Evolutionary conservation across 2,113 vertebrate species (phyloP).

Genomic region (Triplophysa rosa): DNA sequence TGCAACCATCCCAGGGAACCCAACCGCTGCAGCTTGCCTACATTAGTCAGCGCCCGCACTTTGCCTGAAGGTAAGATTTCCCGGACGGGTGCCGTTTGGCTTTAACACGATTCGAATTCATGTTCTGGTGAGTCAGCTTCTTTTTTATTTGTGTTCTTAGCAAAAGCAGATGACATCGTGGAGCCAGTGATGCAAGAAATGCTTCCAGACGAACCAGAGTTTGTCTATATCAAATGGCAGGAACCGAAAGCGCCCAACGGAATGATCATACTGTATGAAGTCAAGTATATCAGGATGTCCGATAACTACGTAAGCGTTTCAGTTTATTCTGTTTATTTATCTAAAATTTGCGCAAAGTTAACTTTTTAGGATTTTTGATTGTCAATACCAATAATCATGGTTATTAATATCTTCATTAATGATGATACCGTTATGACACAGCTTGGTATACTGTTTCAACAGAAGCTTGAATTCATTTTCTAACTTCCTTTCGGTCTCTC

Average conservation of each 20-base stretch:
- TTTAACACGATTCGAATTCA: neutral
- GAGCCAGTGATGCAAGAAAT: conserved; percentile 82
- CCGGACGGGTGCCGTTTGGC: neutral
- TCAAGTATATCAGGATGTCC: conserved; percentile 85
- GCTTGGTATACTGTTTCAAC: no score
- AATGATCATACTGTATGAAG: conserved; percentile 93
- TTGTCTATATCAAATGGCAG: conserved; percentile 85
- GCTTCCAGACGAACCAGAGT: conserved; percentile 77
- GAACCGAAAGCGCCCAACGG: conserved; percentile 88
- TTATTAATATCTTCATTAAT: no score
- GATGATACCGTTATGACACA: no score
- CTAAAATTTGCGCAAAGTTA: neutral
- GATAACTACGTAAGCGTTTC: conserved; percentile 82
- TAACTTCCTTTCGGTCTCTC: neutral
- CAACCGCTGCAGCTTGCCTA: conserved; percentile 83
- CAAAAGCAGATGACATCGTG: conserved; percentile 88
- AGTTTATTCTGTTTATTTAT: neutral
- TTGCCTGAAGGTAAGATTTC: conserved; percentile 85
- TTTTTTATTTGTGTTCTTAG: conserved; percentile 61
- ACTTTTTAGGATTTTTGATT: neutral
- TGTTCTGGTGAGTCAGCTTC: neutral
- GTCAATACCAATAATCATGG: no score
- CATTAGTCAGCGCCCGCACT: conserved; percentile 90
- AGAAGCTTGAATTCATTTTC: neutral
- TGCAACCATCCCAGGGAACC: conserved; percentile 83